Evolutionary conservation across 2,797 vertebrate genomes (phyloP).

Genomic region (Distichodus sexfasciatus): DNA sequence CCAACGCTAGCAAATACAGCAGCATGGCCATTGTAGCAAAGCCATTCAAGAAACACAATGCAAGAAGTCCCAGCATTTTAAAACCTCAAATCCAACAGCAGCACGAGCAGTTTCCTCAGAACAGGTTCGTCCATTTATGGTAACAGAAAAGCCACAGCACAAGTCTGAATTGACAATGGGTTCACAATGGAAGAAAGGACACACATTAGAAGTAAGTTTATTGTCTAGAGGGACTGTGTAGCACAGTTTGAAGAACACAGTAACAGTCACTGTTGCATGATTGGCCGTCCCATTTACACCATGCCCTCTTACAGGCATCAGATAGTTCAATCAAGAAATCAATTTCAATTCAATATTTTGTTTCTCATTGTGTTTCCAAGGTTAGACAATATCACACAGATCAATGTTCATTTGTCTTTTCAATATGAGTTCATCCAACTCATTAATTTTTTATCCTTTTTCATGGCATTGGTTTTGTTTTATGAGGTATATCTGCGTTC

Average conservation of each 20-base stretch:
- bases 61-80: neutral
- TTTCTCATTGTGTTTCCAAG: too few relatives aligned
- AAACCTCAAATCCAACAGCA: slow-evolving; percentile 10
- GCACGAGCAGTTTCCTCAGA: neutral
- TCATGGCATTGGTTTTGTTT: too few relatives aligned
- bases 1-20: slow-evolving; percentile 24
- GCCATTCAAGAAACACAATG: slow-evolving; percentile 5
- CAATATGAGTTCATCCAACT: neutral
- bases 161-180: neutral
- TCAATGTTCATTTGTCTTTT: neutral
- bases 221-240: neutral
- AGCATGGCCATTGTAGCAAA: slow-evolving; percentile 20
- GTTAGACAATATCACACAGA: neutral
- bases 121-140: slow-evolving; percentile 1
- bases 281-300: slow-evolving; percentile 13
- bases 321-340: neutral
- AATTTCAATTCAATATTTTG: neutral
- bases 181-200: slow-evolving; percentile 6
- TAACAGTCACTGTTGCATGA: slow-evolving; percentile 29
- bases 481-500: too few relatives aligned
- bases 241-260: slow-evolving; percentile 25
- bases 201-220: slow-evolving; percentile 9
- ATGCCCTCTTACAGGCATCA: neutral
- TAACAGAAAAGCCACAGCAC: slow-evolving; percentile 19
- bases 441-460: too few relatives aligned